Evolutionary conservation across 2,888 invertebrate genomes (phyloP).

Genomic region (Julus scanicus): DNA sequence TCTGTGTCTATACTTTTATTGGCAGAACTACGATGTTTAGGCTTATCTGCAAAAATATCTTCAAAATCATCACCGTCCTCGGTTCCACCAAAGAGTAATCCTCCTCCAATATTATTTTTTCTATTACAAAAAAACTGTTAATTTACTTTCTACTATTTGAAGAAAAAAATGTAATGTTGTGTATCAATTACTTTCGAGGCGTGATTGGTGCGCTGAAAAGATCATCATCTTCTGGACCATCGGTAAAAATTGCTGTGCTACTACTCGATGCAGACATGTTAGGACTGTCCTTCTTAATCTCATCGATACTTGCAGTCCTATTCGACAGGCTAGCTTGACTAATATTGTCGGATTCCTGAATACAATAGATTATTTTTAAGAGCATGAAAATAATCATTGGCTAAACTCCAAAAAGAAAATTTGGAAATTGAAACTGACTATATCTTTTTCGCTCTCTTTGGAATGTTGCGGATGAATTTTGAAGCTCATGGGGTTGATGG

Average conservation of each 20-base stretch:
- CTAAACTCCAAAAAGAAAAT: background rate
- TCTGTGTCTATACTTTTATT: background rate
- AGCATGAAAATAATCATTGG: background rate
- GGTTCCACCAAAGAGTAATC: slow-evolving; percentile 46
- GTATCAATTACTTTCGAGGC: slow-evolving; percentile 4
- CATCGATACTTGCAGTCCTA: slow-evolving; percentile 49
- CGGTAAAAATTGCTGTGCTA: slow-evolving; percentile 51
- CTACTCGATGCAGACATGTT: slow-evolving; percentile 48
- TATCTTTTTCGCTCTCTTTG: slow-evolving; percentile 35
- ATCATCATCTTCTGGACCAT: slow-evolving; percentile 54
- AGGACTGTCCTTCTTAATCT: slow-evolving; percentile 47
- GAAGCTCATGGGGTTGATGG: slow-evolving; percentile 37
- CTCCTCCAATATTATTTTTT: background rate
- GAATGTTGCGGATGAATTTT: slow-evolving; percentile 25
- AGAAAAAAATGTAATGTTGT: background rate
- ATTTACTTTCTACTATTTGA: background rate
- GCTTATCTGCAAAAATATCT: slow-evolving; percentile 52
- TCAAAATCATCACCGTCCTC: slow-evolving; percentile 51
- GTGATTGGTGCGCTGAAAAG: slow-evolving; percentile 45
- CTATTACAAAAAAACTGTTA: background rate
- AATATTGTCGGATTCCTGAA: background rate
- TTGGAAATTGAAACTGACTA: slow-evolving; percentile 22
- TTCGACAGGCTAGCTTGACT: slow-evolving; percentile 53
- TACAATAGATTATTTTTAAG: background rate
- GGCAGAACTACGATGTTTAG: background rate